These are phyloP conservation scores for Phalera bucephala DNA, from an alignment of 2,888 invertebrate genomes.

Conservation along the genomic window DNA sequence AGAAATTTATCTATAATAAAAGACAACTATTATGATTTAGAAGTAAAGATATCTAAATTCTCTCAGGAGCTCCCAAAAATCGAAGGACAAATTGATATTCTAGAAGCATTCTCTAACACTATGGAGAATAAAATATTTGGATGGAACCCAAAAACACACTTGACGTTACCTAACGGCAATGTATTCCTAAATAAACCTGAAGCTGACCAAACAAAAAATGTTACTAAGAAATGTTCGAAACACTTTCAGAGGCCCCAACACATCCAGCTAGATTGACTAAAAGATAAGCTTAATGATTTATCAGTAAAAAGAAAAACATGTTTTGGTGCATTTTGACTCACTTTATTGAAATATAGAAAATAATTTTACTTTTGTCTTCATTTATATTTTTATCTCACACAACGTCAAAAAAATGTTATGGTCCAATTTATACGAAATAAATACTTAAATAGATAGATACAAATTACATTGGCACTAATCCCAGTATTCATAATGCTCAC, in stretches of 20 bases:
- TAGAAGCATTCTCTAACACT: conserved; percentile 54
- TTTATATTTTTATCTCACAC: conserved; percentile 13
- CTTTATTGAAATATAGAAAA: conserved; percentile 14
- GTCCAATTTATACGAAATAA: conserved; percentile 5
- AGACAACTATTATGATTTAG: conserved; percentile 52
- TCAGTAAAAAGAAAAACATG: conserved; percentile 20
- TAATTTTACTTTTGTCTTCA: conserved; percentile 7
- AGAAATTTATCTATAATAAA: conserved; percentile 51
- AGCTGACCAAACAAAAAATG: conserved; percentile 16
- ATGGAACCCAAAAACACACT: conserved; percentile 43
- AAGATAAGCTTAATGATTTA: conserved; percentile 8
- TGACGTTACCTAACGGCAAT: conserved; percentile 45
- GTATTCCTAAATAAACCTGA: conserved; percentile 32
- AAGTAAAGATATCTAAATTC: conserved; percentile 49
- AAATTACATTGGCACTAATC: background rate
- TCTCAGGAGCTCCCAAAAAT: conserved; percentile 62
- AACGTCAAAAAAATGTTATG: conserved; percentile 17
- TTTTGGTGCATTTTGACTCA: conserved; percentile 21
- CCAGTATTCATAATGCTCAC: conserved; percentile 6
- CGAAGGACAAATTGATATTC: conserved; percentile 61
- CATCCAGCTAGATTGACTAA: conserved; percentile 30
- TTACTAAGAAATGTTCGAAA: conserved; percentile 20
- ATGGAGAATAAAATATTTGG: conserved; percentile 38
- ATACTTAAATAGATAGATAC: background rate
- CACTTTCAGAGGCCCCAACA: background rate